Base-by-base conservation (phyloP, 2,113 vertebrate genomes). In the Phrynocephalus versicolor region DNA sequence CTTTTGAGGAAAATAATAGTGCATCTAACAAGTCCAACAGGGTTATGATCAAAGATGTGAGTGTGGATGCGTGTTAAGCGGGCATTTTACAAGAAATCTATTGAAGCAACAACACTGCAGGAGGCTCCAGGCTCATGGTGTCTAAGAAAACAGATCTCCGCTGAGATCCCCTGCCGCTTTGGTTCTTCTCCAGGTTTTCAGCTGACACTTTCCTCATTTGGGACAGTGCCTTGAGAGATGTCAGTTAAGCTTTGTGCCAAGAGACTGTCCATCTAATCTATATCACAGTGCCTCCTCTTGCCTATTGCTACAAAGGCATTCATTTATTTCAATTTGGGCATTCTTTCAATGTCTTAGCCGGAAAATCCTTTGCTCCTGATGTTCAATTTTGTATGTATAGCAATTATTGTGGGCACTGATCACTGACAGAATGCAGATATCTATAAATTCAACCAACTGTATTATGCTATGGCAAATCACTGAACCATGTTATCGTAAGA, bases 261-360 rank as follows among this genome's bases (percentile, higher is more conserved):
- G 76, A 65, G 76, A 65, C 13, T 33, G 62, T 39, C 55, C 21
- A 69, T 65, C 92, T 89, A 60, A 86, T 75, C 79, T 25, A 67
- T 69, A 45, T 87, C 87, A 82, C 73, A 85, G 71, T 87, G 83
- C 83, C 85, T 91, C 88, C 39, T 77, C 51, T 79, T 83, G 85
- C 70, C 19, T 71, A 70, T 79, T 75, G 85, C 78, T 73, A 72
- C 58, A 51, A 81, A 51, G 39, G 19, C 84, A 86, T 88, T 87
- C 51, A 71, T 88, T 87, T 41, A 67, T 72, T 89, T 91, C 87
- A 0, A 1, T 83, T 58, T 86, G 25, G 70, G 67, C 89, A 82
- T 87, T 76, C 84, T 69, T 90, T 86, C 71, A 84, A 62, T 35
- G 12, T 83, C 69, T 87, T 73, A 69, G 83, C 80, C 88, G 82